Evolutionary conservation across 2,113 vertebrate species (phyloP).

Genomic region (Toxotes chatareus): DNA sequence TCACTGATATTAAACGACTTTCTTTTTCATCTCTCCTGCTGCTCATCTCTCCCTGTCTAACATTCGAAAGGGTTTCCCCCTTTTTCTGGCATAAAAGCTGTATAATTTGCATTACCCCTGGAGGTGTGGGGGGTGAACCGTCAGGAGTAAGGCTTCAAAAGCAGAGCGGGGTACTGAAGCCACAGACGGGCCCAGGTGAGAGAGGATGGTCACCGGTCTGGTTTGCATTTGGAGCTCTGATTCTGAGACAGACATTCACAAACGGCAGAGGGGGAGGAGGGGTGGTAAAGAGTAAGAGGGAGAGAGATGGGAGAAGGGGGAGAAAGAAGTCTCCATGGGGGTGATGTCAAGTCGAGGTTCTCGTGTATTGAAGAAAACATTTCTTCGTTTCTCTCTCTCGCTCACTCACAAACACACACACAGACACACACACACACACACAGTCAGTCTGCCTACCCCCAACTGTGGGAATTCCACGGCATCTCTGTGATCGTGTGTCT

Average conservation of each 20-base stretch:
- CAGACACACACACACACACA: constrained; percentile 41
- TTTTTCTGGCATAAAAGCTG: constrained; percentile 38
- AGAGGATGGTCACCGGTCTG: constrained; percentile 81
- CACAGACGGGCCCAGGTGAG: constrained; percentile 76
- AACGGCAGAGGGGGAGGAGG: constrained; percentile 29
- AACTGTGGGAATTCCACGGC: constrained; percentile 91
- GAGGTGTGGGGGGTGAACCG: constrained; percentile 42
- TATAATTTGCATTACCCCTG: constrained; percentile 58
- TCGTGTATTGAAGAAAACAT: constrained; percentile 80
- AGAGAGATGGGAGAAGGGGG: constrained; percentile 46
- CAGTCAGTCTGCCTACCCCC: constrained; percentile 57
- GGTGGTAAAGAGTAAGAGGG: constrained; percentile 23
- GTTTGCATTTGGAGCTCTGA: constrained; percentile 85
- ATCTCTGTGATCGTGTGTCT: constrained; percentile 92
- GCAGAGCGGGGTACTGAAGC: constrained; percentile 64
- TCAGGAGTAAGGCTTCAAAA: constrained; percentile 66
- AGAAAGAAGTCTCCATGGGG: constrained; percentile 64
- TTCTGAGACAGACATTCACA: constrained; percentile 74
- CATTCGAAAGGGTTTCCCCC: background rate
- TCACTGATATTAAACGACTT: constrained; percentile 67
- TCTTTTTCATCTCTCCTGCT: constrained; percentile 56
- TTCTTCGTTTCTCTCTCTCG: constrained; percentile 57
- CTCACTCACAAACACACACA: constrained; percentile 36
- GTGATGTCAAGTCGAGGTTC: constrained; percentile 77
- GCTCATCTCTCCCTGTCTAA: constrained; percentile 43